A percentile compares a stretch with the other conserved stretches of the same genome.
Conservation (phyloP, 1,140 invertebrate species). For the Pinna nobilis region DNA sequence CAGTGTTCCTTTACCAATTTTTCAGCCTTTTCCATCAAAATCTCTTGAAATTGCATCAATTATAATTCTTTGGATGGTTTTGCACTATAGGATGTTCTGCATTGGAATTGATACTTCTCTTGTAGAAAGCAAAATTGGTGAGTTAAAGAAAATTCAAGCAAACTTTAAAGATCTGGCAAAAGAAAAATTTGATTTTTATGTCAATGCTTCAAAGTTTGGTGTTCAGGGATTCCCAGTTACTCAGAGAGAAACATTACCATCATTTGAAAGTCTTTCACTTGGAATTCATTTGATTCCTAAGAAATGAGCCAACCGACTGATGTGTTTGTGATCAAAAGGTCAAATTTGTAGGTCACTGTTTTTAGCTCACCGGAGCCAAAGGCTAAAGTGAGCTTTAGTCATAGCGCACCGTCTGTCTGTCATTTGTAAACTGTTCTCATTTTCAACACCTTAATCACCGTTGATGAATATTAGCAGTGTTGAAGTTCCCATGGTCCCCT, state of each 20-base stretch:
- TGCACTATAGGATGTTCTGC: conserved; percentile 11
- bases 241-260: background rate
- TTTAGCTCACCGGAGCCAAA: too few relatives aligned
- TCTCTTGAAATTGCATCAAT: background rate
- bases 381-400: too few relatives aligned
- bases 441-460: too few relatives aligned
- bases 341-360: too few relatives aligned
- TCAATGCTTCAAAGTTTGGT: conserved; percentile 6
- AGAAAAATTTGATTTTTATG: conserved; percentile 8
- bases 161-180: conserved; percentile 14
- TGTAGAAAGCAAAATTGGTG: background rate
- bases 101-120: conserved; percentile 1
- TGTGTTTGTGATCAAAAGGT: too few relatives aligned
- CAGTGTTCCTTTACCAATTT: conserved; percentile 4
- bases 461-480: too few relatives aligned
- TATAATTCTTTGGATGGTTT: conserved; percentile 20
- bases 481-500: too few relatives aligned
- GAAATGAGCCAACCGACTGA: too few relatives aligned
- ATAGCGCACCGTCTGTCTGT: too few relatives aligned
- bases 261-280: background rate
- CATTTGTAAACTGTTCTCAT: too few relatives aligned
- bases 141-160: conserved; percentile 7
- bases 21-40: conserved; percentile 8
- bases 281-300: conserved; percentile 12
- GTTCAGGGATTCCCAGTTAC: background rate